A percentile compares a stretch with the other conserved stretches of the same genome.
Evolutionary conservation across 2,797 vertebrate genomes (phyloP).

Genomic region (Synanceia verrucosa): DNA sequence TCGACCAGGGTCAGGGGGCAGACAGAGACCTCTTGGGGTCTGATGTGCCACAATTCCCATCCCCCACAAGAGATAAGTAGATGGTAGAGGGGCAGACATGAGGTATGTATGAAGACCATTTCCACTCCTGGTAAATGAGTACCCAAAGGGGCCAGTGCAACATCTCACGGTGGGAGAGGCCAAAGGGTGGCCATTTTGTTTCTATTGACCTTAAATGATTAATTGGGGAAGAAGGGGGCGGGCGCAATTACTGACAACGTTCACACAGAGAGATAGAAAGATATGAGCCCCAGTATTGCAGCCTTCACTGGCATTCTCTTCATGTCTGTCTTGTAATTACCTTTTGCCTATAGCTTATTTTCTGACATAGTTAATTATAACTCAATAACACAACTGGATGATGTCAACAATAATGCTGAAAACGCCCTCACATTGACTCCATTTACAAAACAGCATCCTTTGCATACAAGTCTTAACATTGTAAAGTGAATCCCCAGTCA

Average conservation of each 20-base stretch:
- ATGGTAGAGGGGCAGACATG: conserved; percentile 33
- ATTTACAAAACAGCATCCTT: conserved; percentile 44
- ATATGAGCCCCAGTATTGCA: conserved; percentile 34
- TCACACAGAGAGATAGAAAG: not conserved
- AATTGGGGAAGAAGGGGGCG: conserved; percentile 29
- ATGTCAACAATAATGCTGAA: conserved; percentile 42
- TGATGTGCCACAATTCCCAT: conserved; percentile 32
- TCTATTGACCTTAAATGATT: conserved; percentile 76
- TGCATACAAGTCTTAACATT: conserved; percentile 27
- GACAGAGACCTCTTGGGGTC: conserved; percentile 28
- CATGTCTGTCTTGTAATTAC: conserved; percentile 50
- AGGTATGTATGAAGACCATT: conserved; percentile 48
- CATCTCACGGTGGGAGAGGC: conserved; percentile 30
- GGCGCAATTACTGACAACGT: conserved; percentile 58
- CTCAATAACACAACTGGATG: conserved; percentile 31
- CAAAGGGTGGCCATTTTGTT: conserved; percentile 72
- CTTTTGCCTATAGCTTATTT: conserved; percentile 40
- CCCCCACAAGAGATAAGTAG: conserved; percentile 29
- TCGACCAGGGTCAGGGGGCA: conserved; percentile 44
- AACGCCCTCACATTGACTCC: conserved; percentile 28
- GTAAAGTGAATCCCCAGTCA: conserved; percentile 45
- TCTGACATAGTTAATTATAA: conserved; percentile 45
- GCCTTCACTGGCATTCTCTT: conserved; percentile 43
- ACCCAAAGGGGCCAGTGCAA: conserved; percentile 50
- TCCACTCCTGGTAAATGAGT: conserved; percentile 72